Evolutionary conservation across 1,140 invertebrate genomes (phyloP).

Genomic region (Drosophila busckii): DNA sequence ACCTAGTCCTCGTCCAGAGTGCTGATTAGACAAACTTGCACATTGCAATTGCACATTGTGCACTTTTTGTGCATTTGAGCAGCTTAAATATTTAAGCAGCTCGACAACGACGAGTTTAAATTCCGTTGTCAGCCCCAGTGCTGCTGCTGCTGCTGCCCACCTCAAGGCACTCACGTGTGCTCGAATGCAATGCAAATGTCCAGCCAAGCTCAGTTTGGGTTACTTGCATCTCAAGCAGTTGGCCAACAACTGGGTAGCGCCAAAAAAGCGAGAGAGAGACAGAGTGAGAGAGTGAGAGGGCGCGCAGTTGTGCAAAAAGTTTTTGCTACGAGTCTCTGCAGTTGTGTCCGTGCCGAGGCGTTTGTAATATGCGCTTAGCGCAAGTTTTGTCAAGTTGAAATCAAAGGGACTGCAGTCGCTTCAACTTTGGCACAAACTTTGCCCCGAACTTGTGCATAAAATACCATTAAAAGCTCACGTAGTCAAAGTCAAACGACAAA

Average conservation of each 20-base stretch:
- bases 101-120: conserved; percentile 20
- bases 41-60: neutral
- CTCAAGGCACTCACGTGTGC: conserved; percentile 56
- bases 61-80: conserved; percentile 38
- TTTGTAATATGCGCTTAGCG: conserved; percentile 60
- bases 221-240: conserved; percentile 65
- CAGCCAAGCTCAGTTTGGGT: conserved; percentile 22
- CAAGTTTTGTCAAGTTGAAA: conserved; percentile 67
- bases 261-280: neutral
- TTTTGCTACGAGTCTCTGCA: neutral
- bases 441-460: conserved; percentile 51
- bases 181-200: conserved; percentile 71
- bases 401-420: conserved; percentile 47
- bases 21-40: conserved; percentile 50
- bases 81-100: conserved; percentile 59
- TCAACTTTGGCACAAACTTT: conserved; percentile 47
- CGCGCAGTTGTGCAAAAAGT: conserved; percentile 1
- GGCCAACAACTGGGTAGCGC: conserved; percentile 16
- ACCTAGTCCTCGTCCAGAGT: conserved; percentile 11
- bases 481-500: conserved; percentile 72
- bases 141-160: neutral
- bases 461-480: conserved; percentile 72
- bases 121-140: conserved; percentile 8
- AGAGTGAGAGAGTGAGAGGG: too few relatives aligned
- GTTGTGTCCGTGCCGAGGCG: conserved; percentile 21